Conservation (phyloP, 2,113 vertebrate genomes). For the Gymnarchus niloticus region DNA sequence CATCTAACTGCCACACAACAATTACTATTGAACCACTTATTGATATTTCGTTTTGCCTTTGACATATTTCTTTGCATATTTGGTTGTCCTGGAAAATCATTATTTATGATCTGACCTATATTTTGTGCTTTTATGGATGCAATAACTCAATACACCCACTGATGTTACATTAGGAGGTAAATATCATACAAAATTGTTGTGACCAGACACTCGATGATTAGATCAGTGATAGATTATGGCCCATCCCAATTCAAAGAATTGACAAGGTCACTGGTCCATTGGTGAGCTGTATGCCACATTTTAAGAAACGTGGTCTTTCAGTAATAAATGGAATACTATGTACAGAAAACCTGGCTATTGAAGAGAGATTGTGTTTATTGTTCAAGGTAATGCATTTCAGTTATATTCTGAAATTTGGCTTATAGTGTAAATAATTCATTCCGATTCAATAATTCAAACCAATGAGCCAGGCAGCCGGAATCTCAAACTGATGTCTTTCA, state of each 20-base stretch:
- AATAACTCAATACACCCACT: background rate
- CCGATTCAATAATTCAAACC: slow-evolving; percentile 1
- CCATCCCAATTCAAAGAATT: background rate
- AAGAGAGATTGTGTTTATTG: slow-evolving; percentile 4
- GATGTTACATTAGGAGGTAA: background rate
- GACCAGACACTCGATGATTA: background rate
- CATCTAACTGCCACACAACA: background rate
- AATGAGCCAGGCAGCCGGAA: background rate
- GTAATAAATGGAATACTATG: background rate
- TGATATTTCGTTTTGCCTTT: background rate
- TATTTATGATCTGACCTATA: background rate
- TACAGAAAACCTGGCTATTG: background rate
- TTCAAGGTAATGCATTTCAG: background rate
- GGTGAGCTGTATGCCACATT: background rate
- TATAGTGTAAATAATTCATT: slow-evolving; percentile 6
- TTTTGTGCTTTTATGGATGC: background rate
- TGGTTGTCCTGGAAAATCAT: no score
- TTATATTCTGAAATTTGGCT: background rate
- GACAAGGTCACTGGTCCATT: background rate
- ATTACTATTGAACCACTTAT: background rate
- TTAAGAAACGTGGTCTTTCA: background rate
- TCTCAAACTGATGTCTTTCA: background rate
- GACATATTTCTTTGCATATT: background rate
- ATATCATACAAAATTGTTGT: background rate
- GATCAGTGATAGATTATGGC: background rate